Base-by-base conservation (phyloP, 2,113 vertebrate genomes). In the Garra rufa region DNA sequence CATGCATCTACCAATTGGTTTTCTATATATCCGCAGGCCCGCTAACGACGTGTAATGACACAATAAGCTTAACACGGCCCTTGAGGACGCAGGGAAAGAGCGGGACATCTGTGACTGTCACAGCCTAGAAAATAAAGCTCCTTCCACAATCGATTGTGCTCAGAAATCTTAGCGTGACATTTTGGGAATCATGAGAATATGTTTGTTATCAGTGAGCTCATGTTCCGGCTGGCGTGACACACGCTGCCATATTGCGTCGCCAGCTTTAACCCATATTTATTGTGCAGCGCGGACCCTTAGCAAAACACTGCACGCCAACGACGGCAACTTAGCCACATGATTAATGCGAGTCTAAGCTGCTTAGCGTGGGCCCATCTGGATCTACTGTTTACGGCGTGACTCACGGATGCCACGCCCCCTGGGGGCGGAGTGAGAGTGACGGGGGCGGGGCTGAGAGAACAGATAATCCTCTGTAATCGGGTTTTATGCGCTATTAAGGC, bases 301-400 rank as follows among this genome's bases (percentile, higher is more conserved):
- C 80, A 83, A 74, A 82, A 83, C 77, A 82, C 59, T 74, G 83
- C 76, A 90, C 90, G 89, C 90, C 89, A 93, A 88, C 90, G 92
- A 95, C 91, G 89, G 91, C 91, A 93, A 93, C 91, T 92, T 93
- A 94, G 90, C 89, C 90, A 87, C 94, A 76, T 94, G 92, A 95
- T 95, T 95, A 93, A 93, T 94, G 91, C 90, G 91, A 93, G 89
- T 92, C 91, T 95, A 95, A 95, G 93, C 93, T 91, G 93, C 94
- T 95, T 95, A 95, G 92, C 82, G 88, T 91, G 88, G 90, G 89
- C 93, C 94, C 95, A 95, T 95, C 95, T 95, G 95, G 92, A 93
- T 93, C 85, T 91, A 90, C 91, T 93, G 94, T 93, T 94, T 92
- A 92, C 87, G 61, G 88, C 92, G 90, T 92, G 91, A 92, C 90